Percentiles rank a stretch among this genome's conserved stretches.
phyloP scores from a whole-genome alignment of 2,888 invertebrate genomes.

The Xylota segnis region DNA sequence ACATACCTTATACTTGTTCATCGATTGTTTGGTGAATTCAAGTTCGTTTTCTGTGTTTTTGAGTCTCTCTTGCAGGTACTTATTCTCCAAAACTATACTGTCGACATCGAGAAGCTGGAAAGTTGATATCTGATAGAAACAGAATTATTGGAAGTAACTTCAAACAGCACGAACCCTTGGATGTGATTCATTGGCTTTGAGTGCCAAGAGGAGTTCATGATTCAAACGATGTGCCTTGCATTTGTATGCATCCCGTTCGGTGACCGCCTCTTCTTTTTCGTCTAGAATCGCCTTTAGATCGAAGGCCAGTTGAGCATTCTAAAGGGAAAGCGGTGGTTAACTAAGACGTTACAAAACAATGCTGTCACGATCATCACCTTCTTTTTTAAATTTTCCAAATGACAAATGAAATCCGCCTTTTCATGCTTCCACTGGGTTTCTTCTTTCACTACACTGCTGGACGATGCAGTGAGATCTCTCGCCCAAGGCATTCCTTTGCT shows the following conservation, averaged over 20 bases:
- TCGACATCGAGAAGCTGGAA: slow-evolving; percentile 90
- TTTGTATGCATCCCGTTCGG: slow-evolving; percentile 93
- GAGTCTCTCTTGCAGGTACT: slow-evolving; percentile 92
- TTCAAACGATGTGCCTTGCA: slow-evolving; percentile 93
- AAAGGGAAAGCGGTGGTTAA: slow-evolving; percentile 58
- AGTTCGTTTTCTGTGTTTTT: slow-evolving; percentile 92
- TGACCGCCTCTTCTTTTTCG: slow-evolving; percentile 93
- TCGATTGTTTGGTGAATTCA: slow-evolving; percentile 89
- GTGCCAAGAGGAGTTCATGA: slow-evolving; percentile 90
- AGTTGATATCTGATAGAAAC: not conserved
- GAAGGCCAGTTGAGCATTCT: slow-evolving; percentile 90
- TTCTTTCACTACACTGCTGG: slow-evolving; percentile 76
- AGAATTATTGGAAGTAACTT: not conserved
- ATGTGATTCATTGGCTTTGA: slow-evolving; percentile 84
- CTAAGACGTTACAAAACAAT: not conserved
- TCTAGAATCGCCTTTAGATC: slow-evolving; percentile 92
- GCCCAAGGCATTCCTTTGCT: slow-evolving; percentile 79
- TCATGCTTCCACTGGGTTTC: slow-evolving; percentile 83
- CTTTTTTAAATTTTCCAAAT: slow-evolving; percentile 83
- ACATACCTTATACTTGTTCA: slow-evolving; percentile 90
- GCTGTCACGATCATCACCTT: slow-evolving; percentile 76
- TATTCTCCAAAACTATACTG: slow-evolving; percentile 92
- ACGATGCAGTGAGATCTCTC: slow-evolving; percentile 58
- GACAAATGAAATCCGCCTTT: slow-evolving; percentile 82
- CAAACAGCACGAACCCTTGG: slow-evolving; percentile 79